A percentile compares a stretch with the other conserved stretches of the same genome.
phyloP scores from a whole-genome alignment of 2,797 vertebrate species.

The Aplochiton taeniatus region DNA sequence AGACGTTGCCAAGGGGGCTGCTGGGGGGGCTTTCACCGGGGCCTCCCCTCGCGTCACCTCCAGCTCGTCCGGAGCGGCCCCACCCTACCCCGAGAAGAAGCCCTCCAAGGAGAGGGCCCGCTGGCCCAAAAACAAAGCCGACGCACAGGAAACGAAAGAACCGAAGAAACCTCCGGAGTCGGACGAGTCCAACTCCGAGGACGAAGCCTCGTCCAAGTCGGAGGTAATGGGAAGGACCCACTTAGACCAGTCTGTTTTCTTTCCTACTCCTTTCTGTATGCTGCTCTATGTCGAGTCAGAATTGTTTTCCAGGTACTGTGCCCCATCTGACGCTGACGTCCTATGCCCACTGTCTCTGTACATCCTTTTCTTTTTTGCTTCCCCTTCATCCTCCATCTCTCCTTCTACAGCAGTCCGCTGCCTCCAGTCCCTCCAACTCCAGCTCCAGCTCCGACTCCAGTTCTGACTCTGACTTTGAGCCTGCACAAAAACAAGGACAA shows the following conservation, averaged over 20 bases:
- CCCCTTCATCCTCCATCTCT: not conserved
- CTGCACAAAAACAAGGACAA: constrained; percentile 95
- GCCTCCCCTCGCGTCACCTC: constrained; percentile 85
- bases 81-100: constrained; percentile 85
- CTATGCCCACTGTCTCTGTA: constrained; percentile 72
- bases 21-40: constrained; percentile 68
- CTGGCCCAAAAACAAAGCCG: constrained; percentile 84
- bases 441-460: constrained; percentile 95
- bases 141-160: constrained; percentile 85
- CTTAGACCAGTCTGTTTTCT: constrained; percentile 1
- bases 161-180: constrained; percentile 86
- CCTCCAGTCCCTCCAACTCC: constrained; percentile 91
- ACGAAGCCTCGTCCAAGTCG: constrained; percentile 94
- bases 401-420: constrained; percentile 80
- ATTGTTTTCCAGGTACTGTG: no score
- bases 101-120: constrained; percentile 88
- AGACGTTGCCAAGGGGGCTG: constrained; percentile 79
- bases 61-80: constrained; percentile 59
- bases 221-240: constrained; percentile 77
- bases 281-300: no score
- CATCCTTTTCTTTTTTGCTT: constrained; percentile 64
- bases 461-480: constrained; percentile 96
- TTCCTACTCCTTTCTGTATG: not conserved
- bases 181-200: constrained; percentile 94
- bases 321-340: not conserved